Percentiles rank a stretch among this genome's conserved stretches.
Evolutionary conservation across 1,140 invertebrate genomes (phyloP).

Genomic region (Bombus confusus): DNA sequence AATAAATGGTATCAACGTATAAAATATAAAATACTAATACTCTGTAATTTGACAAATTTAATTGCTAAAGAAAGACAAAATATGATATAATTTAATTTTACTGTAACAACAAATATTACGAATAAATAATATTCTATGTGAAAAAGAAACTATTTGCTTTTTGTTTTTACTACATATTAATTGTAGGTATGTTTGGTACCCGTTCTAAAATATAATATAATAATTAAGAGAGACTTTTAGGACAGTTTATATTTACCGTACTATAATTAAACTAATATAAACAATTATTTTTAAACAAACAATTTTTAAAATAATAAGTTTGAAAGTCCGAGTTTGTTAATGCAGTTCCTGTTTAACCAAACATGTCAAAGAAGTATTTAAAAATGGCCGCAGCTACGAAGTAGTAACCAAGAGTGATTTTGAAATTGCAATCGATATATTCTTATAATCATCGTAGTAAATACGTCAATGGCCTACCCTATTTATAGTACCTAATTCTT

Average conservation of each 20-base stretch:
- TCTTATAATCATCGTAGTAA: slow-evolving; percentile 33
- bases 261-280: background rate
- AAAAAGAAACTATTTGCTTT: background rate
- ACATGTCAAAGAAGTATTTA: slow-evolving; percentile 54
- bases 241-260: background rate
- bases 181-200: background rate
- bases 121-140: background rate
- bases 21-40: background rate
- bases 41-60: background rate
- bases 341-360: slow-evolving; percentile 6
- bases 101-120: background rate
- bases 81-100: background rate
- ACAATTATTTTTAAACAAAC: background rate
- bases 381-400: slow-evolving; percentile 61
- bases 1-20: background rate
- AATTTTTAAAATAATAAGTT: background rate
- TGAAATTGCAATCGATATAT: slow-evolving; percentile 15
- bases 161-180: background rate
- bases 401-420: slow-evolving; percentile 14
- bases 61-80: background rate
- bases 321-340: background rate
- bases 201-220: background rate
- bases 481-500: slow-evolving; percentile 60
- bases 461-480: slow-evolving; percentile 63
- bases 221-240: background rate